Conservation (phyloP, 2,113 vertebrate species). For the Bostrychus sinensis region DNA sequence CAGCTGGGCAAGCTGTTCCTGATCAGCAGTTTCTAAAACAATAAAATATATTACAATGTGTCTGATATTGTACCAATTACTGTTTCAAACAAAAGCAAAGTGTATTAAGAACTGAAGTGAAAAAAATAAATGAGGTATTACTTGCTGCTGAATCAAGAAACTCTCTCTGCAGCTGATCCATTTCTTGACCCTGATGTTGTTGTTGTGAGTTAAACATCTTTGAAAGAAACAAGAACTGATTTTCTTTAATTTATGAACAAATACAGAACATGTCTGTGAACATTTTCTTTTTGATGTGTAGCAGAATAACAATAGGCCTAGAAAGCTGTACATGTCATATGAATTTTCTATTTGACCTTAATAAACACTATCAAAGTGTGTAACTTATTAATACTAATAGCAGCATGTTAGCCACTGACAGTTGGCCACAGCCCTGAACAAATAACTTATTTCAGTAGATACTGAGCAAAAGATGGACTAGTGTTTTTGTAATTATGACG, state of each 20-base stretch:
- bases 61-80: neutral
- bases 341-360: neutral
- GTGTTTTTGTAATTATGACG: too few relatives aligned
- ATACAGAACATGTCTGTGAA: too few relatives aligned
- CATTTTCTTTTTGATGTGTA: neutral
- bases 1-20: conserved; percentile 88
- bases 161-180: conserved; percentile 87
- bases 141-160: conserved; percentile 86
- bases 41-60: neutral
- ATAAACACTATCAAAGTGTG: neutral
- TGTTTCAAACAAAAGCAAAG: too few relatives aligned
- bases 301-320: too few relatives aligned
- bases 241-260: neutral
- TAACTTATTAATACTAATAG: neutral
- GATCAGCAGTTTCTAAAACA: conserved; percentile 83
- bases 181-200: conserved; percentile 70
- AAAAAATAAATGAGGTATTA: conserved; percentile 37
- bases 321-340: too few relatives aligned
- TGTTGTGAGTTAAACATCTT: conserved; percentile 65
- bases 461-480: neutral
- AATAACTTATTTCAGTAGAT: neutral
- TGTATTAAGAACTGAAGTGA: too few relatives aligned
- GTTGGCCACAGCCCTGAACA: neutral
- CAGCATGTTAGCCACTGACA: neutral
- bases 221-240: neutral